phyloP scores from a whole-genome alignment of 2,113 vertebrate species.

The Lagenorhynchus albirostris region DNA sequence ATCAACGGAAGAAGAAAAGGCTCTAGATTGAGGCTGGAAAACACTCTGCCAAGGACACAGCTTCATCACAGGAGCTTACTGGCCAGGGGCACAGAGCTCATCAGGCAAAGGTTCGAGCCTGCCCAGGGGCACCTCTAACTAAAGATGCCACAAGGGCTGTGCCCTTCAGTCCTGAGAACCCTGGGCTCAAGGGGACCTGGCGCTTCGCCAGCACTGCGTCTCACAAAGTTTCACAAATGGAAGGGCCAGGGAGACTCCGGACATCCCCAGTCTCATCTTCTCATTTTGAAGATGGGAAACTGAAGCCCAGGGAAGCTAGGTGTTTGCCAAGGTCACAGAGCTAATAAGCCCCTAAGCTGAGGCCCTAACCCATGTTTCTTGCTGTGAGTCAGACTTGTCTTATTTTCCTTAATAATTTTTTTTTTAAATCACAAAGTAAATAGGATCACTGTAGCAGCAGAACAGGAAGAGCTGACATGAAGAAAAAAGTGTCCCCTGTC shows the following conservation, averaged over 20 bases:
- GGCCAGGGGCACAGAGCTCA: not conserved
- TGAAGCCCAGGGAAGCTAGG: not conserved
- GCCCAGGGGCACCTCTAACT: not conserved
- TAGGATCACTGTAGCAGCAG: not conserved
- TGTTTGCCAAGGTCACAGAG: not conserved
- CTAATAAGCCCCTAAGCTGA: not conserved
- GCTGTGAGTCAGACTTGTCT: not conserved
- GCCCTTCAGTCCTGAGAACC: not conserved
- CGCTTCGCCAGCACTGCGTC: fast-evolving
- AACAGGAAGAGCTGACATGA: not conserved
- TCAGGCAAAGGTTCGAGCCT: not conserved
- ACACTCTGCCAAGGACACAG: not conserved
- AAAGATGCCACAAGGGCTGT: fast-evolving
- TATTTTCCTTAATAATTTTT: not conserved
- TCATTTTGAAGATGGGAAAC: not conserved
- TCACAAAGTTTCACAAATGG: not conserved
- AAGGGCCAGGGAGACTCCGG: not conserved
- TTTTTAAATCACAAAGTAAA: not conserved
- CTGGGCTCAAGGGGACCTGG: not conserved
- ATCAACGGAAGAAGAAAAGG: not conserved
- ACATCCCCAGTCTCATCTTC: not conserved
- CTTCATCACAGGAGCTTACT: not conserved
- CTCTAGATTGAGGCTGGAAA: not conserved
- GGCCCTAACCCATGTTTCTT: not conserved
- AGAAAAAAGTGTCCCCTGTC: not conserved